phyloP scores from a whole-genome alignment of 2,113 vertebrate species.

The Tragelaphus buxtoni region DNA sequence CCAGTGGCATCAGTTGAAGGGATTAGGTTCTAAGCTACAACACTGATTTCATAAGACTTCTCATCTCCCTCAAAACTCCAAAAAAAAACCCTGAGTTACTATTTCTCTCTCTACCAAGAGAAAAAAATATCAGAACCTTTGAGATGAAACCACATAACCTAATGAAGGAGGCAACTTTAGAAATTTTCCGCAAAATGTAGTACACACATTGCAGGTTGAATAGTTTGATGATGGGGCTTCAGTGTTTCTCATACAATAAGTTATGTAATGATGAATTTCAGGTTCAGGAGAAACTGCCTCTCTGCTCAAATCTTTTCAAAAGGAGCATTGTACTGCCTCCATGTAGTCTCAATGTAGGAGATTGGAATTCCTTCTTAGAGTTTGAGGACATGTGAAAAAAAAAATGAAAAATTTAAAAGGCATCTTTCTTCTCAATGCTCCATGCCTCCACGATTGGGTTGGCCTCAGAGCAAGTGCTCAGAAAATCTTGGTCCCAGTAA shows the following conservation, averaged over 20 bases:
- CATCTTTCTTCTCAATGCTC: background rate
- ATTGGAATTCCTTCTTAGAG: background rate
- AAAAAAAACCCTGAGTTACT: slow-evolving; percentile 4
- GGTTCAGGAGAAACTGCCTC: background rate
- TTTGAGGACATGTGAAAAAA: background rate
- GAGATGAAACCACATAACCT: background rate
- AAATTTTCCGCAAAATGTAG: background rate
- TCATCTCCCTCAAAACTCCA: background rate
- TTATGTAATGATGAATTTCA: background rate
- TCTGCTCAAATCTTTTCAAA: background rate
- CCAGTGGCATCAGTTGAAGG: background rate
- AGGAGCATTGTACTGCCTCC: background rate
- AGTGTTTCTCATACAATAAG: background rate
- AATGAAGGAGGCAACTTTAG: background rate
- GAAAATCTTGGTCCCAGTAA: background rate
- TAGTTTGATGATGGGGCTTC: background rate
- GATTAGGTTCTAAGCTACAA: background rate
- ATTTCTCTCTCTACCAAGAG: background rate
- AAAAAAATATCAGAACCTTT: background rate
- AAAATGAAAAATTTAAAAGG: background rate
- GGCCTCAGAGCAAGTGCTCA: background rate
- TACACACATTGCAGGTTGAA: background rate
- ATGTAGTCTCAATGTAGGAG: background rate
- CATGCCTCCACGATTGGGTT: background rate
- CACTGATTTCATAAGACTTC: background rate